Percentiles rank a stretch among this genome's conserved stretches.
phyloP scores from a whole-genome alignment of 64 coral and sea anemone genomes.

The Dendrophyllia cribrosa region DNA sequence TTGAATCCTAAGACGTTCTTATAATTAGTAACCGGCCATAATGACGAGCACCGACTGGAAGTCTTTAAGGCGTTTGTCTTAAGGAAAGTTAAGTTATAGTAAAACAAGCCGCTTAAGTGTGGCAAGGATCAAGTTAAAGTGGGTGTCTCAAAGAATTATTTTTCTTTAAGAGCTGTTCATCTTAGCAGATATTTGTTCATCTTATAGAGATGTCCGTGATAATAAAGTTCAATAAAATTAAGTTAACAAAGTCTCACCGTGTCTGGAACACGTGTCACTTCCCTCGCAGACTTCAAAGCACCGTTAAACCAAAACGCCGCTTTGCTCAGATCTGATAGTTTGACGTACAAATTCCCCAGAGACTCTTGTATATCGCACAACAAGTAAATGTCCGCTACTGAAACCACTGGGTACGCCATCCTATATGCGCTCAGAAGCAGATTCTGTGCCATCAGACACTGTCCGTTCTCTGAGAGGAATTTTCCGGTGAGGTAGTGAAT shows the following conservation, averaged over 20 bases:
- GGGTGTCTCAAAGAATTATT: too few species aligned
- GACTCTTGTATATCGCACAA: slow-evolving; percentile 72
- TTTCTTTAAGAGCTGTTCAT: too few species aligned
- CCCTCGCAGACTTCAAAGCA: slow-evolving; percentile 66
- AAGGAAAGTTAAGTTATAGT: too few species aligned
- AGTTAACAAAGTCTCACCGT: slow-evolving; percentile 49
- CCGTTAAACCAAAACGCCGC: slow-evolving; percentile 83
- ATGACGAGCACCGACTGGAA: too few species aligned
- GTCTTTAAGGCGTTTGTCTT: too few species aligned
- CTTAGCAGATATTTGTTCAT: too few species aligned
- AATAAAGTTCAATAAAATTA: too few species aligned
- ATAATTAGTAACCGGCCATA: too few species aligned
- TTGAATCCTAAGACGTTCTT: too few species aligned
- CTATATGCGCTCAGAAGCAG: slow-evolving; percentile 74
- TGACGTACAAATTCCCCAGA: slow-evolving; percentile 77
- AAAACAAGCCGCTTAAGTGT: too few species aligned
- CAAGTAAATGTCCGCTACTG: slow-evolving; percentile 76
- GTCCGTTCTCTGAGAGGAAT: slow-evolving; percentile 56
- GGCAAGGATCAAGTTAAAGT: too few species aligned
- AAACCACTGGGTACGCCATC: slow-evolving; percentile 78
- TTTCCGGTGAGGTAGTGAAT: slow-evolving; percentile 72
- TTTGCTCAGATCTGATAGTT: slow-evolving; percentile 55
- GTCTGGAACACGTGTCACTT: slow-evolving; percentile 57
- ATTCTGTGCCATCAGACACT: slow-evolving; percentile 65
- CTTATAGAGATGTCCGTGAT: too few species aligned